These are phyloP conservation scores for Lomographa bimaculata DNA, from an alignment of 2,888 invertebrate species.

Conservation along the genomic window DNA sequence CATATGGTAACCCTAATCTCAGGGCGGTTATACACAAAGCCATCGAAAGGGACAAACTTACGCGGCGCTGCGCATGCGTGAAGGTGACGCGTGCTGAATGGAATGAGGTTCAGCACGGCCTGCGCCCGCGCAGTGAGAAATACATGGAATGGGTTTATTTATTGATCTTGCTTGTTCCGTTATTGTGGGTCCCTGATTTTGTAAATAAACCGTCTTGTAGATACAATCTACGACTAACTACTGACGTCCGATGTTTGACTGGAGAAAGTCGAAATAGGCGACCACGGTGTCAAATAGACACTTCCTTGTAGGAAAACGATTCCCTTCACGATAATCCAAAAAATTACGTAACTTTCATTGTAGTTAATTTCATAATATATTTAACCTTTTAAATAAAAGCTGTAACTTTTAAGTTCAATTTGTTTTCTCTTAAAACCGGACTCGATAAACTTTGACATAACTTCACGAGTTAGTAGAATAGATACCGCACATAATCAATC, in stretches of 20 bases:
- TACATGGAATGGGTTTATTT: conserved; percentile 80
- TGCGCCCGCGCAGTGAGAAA: conserved; percentile 54
- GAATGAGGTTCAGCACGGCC: conserved; percentile 74
- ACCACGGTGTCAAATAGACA: conserved; percentile 48
- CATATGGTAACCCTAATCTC: conserved; percentile 47
- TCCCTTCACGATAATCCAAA: conserved; percentile 29
- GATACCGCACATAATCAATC: too few relatives aligned
- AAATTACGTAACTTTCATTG: conserved; percentile 29
- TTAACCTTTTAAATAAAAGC: too few relatives aligned
- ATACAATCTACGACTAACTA: conserved; percentile 31
- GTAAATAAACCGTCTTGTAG: conserved; percentile 66
- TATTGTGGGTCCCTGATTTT: conserved; percentile 58
- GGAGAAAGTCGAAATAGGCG: conserved; percentile 43
- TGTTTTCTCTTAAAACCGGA: too few relatives aligned
- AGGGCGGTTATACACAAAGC: conserved; percentile 78
- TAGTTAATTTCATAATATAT: too few relatives aligned
- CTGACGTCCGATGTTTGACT: conserved; percentile 43
- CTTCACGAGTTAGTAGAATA: too few relatives aligned
- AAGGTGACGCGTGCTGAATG: conserved; percentile 63
- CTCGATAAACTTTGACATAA: too few relatives aligned
- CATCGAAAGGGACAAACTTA: conserved; percentile 52
- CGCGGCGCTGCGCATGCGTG: conserved; percentile 30
- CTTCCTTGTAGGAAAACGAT: conserved; percentile 46
- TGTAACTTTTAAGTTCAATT: too few relatives aligned
- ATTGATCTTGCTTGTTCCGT: conserved; percentile 76